Evolutionary conservation across 2,888 invertebrate genomes (phyloP), one percentile per base, ranked within the genome.

Genomic region (Teleiodes luculella): DNA sequence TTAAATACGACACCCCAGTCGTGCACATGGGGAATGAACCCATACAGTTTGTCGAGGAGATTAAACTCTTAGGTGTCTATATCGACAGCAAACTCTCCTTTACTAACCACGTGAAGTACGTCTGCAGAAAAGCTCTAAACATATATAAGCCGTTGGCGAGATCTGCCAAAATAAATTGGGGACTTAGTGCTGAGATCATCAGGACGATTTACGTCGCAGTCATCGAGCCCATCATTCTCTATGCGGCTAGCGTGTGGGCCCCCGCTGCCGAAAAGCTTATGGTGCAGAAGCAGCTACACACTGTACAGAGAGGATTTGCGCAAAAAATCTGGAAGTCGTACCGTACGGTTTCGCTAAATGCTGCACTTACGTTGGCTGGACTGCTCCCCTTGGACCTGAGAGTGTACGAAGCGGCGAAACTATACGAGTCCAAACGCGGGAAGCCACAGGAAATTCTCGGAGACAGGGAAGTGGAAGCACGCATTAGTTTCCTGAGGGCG

Each of bases 61-160:
- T 64, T 0, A 62, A 59, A 39, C 16, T 62, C 0, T 30, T 61
- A 8, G 60, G 60, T 0, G 31, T 61, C 0, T 54, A 16, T 1
- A 57, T 62, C 1, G 61, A 62, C 46, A 28, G 47, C 0, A 52
- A 52, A 18, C 31, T 57, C 1, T 54, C 39, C 0, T 57, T 47
- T n/a, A 54, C 48, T 1, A 18, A 10, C 0, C 57, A 57, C n/a
- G 45, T 48, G 11, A 14, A 14, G 2, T 31, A 20, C 10, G 39
- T 51, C 2, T 53, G 53, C 14, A 13, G 5, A 1, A 57, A 35
- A 24, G 52, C 52, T 0, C 2, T 36, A 10, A 10, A 20, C 14
- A 16, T 57, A 0, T 36, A 54, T 10, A 57, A 54, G 13, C 35
- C 52, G 10, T 31, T 57, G 7, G 3, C 37, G 1, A 41, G 47